Conservation (phyloP, 2,888 invertebrate genomes). For the Apodemia zela region DNA sequence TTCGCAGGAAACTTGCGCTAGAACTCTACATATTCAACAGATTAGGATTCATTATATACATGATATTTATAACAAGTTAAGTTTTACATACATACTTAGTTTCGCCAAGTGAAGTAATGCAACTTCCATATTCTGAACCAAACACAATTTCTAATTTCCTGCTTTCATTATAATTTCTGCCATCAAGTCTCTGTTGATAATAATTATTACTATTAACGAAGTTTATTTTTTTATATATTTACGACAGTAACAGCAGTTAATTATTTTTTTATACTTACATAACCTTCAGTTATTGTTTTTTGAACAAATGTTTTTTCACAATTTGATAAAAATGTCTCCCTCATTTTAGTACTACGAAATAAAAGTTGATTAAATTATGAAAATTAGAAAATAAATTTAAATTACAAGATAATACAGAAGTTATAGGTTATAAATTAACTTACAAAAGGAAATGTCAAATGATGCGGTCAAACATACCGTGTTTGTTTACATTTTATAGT, state of each 20-base stretch:
- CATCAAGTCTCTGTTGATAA: constrained; percentile 87
- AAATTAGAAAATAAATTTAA: neutral
- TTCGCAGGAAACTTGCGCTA: constrained; percentile 94
- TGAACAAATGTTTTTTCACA: constrained; percentile 86
- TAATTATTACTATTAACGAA: constrained; percentile 12
- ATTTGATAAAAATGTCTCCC: constrained; percentile 83
- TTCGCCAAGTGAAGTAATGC: constrained; percentile 87
- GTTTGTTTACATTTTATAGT: too few relatives aligned
- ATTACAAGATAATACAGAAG: neutral
- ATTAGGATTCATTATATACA: neutral
- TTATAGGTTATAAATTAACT: neutral
- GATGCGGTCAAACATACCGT: too few relatives aligned
- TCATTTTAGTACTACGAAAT: constrained; percentile 61
- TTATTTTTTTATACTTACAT: constrained; percentile 66
- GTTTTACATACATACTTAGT: constrained; percentile 80
- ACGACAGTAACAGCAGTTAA: neutral
- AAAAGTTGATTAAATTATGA: neutral
- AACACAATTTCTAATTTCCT: constrained; percentile 86
- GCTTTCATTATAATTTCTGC: constrained; percentile 86
- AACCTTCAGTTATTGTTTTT: constrained; percentile 82
- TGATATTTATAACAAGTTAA: neutral
- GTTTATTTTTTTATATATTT: neutral
- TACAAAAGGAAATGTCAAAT: neutral
- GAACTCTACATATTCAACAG: constrained; percentile 79
- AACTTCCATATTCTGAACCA: constrained; percentile 92